Evolutionary conservation across 2,888 invertebrate species (phyloP), one percentile per base, ranked within the genome.

Genomic region (Drosophila lutescens): DNA sequence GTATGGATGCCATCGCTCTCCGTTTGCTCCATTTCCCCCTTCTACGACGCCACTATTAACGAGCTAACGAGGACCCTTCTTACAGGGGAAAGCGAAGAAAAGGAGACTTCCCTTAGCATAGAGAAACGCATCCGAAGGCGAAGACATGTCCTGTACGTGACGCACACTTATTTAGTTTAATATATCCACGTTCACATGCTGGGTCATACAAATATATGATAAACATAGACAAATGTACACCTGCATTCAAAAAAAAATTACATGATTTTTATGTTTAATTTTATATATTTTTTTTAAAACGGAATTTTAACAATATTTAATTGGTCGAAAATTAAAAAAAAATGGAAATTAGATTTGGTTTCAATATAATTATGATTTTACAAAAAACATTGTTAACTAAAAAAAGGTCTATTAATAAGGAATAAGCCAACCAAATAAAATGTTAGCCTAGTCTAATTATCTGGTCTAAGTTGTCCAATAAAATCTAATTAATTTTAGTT

Each of bases 111-210:
- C 34, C 40, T 26, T 32, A 10, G 38, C 40, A 10, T n/a, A 32
- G 34, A 47, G 69, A 43, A 54, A 36, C 43, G 46, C 50, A 54
- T 55, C 50, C 62, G 17, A 73, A 50, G 63, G 41, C 65, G 72
- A 40, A 54, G 57, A 53, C 56, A 41, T 54, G 55, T 54, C 74
- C 55, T 74, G 75, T 72, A 76, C 76, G 76, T 76, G 76, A 76
- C 76, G 63, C 60, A 47, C 61, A 75, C 76, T 76, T 76, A 72
- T 76, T 76, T 76, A 61, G 77, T 68, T 77, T 60, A 61, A 76
- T 76, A 76, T 63, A 63, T 60, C 44, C 41, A n/a, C 38, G 15
- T 44, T 49, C 38, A 34, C 62, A 55, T 55, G 34, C 46, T 38
- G n/a, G 10, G 40, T 2, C 40, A 10, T 34, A 43, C n/a, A 57